Base-by-base conservation (phyloP, 2,797 vertebrate species). In the Leptodactylus fallax region DNA sequence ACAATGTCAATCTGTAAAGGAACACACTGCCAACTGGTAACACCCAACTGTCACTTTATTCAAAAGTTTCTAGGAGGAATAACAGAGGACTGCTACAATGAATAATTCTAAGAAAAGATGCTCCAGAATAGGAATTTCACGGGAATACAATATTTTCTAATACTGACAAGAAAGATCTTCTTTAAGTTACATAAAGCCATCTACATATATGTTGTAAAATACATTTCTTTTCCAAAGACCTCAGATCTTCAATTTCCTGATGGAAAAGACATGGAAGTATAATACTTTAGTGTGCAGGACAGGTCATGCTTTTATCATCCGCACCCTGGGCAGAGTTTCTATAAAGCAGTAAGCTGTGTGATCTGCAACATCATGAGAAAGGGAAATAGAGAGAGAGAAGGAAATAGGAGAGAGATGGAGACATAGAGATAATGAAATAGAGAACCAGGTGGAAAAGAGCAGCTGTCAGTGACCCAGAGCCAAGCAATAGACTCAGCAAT, bases 401-500 rank as follows among this genome's bases (percentile, higher is more conserved):
- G 11, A 76, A 49, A n/a, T 7, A 27, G 21, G 47, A 76, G 12
- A 74, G 8, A 72, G 45, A 74, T 47, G 36, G 47, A 76, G 12
- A n/a, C n/a, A n/a, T 6, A 74, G 19, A 77, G 1, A 77, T 11
- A 77, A 77, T 77, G 74, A 77, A 76, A 76, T 2, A 74, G 36
- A 76, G 45, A 76, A 49, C 9, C 36, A n/a, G 71, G 49, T 71
- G 55, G 53, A 65, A 79, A 79, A 61, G 63, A 65, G 53, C 88
- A 86, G 74, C 88, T 89, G 88, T 36, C 79, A 86, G 74, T 86
- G 84, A 89, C 88, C 88, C 81, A 74, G 51, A 89, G 84, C 79
- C 84, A 79, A 87, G 87, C 87, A 79, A 83, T 55, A 83, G 80
- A 83, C 85, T 86, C 88, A 86, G 88, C 88, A 89, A 71, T 86